Evolutionary conservation across 2,888 invertebrate genomes (phyloP), one percentile per base, ranked within the genome.

Genomic region (Ochropleura leucogaster): DNA sequence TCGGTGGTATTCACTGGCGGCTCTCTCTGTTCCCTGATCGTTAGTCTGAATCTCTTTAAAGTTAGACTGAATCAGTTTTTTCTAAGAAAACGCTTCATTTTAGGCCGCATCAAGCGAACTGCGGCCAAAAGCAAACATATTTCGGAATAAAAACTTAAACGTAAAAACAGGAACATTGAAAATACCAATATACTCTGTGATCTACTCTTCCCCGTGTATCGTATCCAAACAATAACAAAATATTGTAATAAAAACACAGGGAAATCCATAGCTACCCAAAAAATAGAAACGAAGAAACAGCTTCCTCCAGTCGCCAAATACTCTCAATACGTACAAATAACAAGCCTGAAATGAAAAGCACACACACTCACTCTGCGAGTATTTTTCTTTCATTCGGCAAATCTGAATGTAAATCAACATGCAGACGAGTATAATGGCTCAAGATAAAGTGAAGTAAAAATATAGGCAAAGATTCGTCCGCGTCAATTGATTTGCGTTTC

Each of bases 381-480:
- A 72, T 78, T 82, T 68, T 78, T 62, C 60, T 82, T 68, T 68
- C 68, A 62, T 82, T 82, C 68, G 40, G 53, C 3, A 82, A 72
- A 80, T 80, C 53, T 72, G 83, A 59, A 80, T 80, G 44, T 62
- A 80, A 78, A 78, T 82, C 78, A 55, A 69, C 57, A 70, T 51
- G 47, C 73, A 68, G 20, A 51, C 30, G n/a, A 62, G n/a, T 60
- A 18, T 46, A 66, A 49, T n/a, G 40, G 64, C 6, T 63, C 4
- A 40, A 55, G 49, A 44, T 80, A 76, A 40, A 55, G 20, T 49
- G 16, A 40, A 80, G 40, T 18, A 63, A 73, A 40, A 12, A 74
- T 3, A n/a, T 71, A 14, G 20, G 40, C 5, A 20, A 55, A 55
- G 55, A 20, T 55, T 55, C 20, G 6, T 20, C 12, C 12, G 14